Evolutionary conservation across 2,888 invertebrate genomes (phyloP).

Genomic region (Melangyna quadrimaculata): DNA sequence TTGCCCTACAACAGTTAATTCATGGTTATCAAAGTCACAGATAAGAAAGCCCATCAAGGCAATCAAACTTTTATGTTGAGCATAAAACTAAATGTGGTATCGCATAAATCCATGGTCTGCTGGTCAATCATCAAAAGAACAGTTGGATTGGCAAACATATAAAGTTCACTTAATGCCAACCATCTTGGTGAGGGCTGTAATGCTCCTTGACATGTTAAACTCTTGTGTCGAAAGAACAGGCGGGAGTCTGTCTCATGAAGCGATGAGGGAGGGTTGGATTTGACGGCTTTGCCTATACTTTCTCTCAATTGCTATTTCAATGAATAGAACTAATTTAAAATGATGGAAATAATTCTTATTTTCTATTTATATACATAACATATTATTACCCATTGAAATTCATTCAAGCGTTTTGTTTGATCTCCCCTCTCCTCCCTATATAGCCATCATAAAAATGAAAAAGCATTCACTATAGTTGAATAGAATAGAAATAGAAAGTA

Average conservation of each 20-base stretch:
- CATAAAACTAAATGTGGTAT: background rate
- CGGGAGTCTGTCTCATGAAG: background rate
- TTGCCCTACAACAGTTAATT: too few species aligned
- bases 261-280: background rate
- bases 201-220: background rate
- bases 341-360: background rate
- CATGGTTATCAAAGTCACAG: too few species aligned
- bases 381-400: slow-evolving; percentile 3
- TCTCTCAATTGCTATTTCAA: background rate
- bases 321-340: background rate
- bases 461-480: background rate
- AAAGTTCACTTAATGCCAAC: background rate
- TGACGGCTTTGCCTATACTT: too few species aligned
- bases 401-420: background rate
- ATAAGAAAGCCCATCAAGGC: too few species aligned
- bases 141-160: background rate
- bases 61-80: background rate
- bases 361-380: too few species aligned
- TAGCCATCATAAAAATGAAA: background rate
- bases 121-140: background rate
- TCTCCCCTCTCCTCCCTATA: background rate
- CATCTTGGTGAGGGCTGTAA: background rate
- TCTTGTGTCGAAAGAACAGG: background rate
- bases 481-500: background rate
- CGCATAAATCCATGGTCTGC: background rate